These are phyloP conservation scores for Pterocles gutturalis DNA, from an alignment of 2,113 vertebrate species.

Conservation along the genomic window DNA sequence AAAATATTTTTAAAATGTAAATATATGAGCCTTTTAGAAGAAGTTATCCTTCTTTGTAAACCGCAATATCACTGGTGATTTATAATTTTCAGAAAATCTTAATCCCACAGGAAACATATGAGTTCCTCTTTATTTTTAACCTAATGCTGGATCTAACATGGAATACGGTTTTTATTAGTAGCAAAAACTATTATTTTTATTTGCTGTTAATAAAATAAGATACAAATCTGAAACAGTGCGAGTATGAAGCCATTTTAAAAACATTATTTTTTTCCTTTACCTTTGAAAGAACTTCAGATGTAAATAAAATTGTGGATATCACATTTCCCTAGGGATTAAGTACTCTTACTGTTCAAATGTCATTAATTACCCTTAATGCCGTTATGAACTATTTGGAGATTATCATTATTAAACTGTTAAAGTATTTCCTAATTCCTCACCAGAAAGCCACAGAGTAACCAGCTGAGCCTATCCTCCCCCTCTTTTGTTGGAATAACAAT, in stretches of 20 bases:
- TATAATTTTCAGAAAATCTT: conserved; percentile 67
- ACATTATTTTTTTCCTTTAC: conserved; percentile 4
- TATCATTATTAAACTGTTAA: conserved; percentile 72
- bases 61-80: conserved; percentile 57
- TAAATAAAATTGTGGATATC: conserved; percentile 57
- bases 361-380: conserved; percentile 71
- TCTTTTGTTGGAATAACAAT: conserved; percentile 54
- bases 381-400: conserved; percentile 73
- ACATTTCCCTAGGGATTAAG: conserved; percentile 62
- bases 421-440: conserved; percentile 68
- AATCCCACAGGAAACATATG: conserved; percentile 67
- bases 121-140: conserved; percentile 72
- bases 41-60: conserved; percentile 58
- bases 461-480: conserved; percentile 28
- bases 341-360: conserved; percentile 62
- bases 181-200: conserved; percentile 39
- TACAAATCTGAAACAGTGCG: conserved; percentile 28
- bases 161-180: conserved; percentile 63
- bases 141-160: conserved; percentile 49
- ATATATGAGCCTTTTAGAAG: conserved; percentile 31
- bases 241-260: conserved; percentile 27
- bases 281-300: conserved; percentile 47
- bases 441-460: conserved; percentile 64
- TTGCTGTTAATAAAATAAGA: conserved; percentile 56
- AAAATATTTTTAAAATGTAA: conserved; percentile 66